A percentile compares a stretch with the other conserved stretches of the same genome.
phyloP scores from a whole-genome alignment of 2,797 vertebrate species.

The Sandelia bainsii region DNA sequence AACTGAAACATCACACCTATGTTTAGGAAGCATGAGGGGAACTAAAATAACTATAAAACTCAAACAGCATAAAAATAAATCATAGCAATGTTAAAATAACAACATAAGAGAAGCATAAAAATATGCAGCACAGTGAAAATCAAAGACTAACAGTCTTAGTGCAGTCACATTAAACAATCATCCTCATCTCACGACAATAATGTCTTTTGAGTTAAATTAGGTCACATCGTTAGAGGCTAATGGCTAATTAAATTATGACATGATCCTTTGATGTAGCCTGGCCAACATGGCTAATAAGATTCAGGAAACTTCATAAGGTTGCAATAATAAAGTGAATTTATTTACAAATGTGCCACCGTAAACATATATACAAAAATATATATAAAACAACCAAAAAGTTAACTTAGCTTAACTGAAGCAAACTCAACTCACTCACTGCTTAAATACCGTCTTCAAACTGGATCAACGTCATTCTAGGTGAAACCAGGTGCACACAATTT shows the following conservation, averaged over 20 bases:
- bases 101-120: not conserved
- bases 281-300: too few relatives aligned
- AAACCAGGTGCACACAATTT: too few relatives aligned
- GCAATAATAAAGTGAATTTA: too few relatives aligned
- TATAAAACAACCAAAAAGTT: too few relatives aligned
- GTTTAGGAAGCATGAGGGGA: constrained; percentile 1
- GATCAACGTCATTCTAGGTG: too few relatives aligned
- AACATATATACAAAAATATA: too few relatives aligned
- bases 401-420: too few relatives aligned
- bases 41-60: not conserved
- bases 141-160: not conserved
- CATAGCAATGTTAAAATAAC: not conserved
- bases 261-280: not conserved
- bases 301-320: too few relatives aligned
- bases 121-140: not conserved
- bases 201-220: constrained; percentile 8
- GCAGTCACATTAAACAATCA: not conserved
- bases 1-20: not conserved
- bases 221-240: constrained; percentile 24
- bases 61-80: not conserved
- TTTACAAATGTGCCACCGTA: too few relatives aligned
- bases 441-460: too few relatives aligned
- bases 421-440: too few relatives aligned
- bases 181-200: constrained; percentile 1
- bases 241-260: constrained; percentile 38